Conservation (phyloP, 1,140 invertebrate species). For the Formica exsecta region DNA sequence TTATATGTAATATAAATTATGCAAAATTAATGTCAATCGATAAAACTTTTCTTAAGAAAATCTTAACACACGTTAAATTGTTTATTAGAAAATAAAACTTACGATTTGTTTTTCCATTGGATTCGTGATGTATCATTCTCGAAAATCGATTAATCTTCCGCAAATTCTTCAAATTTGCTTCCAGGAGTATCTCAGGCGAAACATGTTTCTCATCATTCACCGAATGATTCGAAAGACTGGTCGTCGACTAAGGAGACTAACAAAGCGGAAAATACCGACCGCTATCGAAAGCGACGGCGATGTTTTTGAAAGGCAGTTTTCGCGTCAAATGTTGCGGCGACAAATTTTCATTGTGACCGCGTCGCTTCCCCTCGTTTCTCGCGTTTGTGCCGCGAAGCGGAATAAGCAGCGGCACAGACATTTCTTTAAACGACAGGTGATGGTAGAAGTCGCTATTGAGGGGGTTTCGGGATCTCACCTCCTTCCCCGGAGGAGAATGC, state of each 20-base stretch:
- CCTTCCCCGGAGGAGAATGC: slow-evolving; percentile 16
- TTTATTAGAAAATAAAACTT: not conserved
- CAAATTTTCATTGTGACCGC: slow-evolving; percentile 85
- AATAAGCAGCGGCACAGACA: slow-evolving; percentile 62
- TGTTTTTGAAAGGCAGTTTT: slow-evolving; percentile 76
- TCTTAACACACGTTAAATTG: too few species aligned
- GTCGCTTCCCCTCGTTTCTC: slow-evolving; percentile 11
- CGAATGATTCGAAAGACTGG: slow-evolving; percentile 52
- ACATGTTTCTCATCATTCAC: slow-evolving; percentile 2
- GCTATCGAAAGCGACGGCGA: not conserved
- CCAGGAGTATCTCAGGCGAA: not conserved
- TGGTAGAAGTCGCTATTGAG: slow-evolving; percentile 71
- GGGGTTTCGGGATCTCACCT: slow-evolving; percentile 20
- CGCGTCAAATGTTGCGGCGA: slow-evolving; percentile 84
- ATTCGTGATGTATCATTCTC: not conserved
- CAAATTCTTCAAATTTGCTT: slow-evolving; percentile 33
- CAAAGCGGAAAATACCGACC: slow-evolving; percentile 83
- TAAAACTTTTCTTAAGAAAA: too few species aligned
- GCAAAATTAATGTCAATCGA: too few species aligned
- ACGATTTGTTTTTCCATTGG: not conserved
- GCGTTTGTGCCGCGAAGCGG: slow-evolving; percentile 45
- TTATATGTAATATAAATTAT: too few species aligned
- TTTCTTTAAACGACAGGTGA: slow-evolving; percentile 81
- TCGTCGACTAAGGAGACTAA: slow-evolving; percentile 71
- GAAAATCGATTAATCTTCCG: not conserved